Percentiles rank a stretch among this genome's conserved stretches.
Conservation (phyloP, 1,140 invertebrate species). For the Cephus cinctus region DNA sequence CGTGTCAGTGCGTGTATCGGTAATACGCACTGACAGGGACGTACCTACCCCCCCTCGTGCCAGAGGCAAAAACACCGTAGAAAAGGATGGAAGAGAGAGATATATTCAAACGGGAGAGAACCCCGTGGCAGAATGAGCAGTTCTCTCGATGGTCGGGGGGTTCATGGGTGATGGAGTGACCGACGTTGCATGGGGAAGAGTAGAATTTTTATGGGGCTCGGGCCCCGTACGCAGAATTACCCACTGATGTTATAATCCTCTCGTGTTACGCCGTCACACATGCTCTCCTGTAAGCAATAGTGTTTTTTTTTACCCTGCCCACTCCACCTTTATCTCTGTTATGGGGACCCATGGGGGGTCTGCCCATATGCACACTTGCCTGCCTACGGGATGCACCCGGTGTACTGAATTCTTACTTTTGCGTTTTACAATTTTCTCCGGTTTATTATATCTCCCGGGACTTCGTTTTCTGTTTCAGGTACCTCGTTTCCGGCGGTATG, state of each 20-base stretch:
- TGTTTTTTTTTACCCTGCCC: slow-evolving; percentile 29
- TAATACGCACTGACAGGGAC: slow-evolving; percentile 51
- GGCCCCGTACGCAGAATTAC: slow-evolving; percentile 35
- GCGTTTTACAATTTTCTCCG: too few relatives aligned
- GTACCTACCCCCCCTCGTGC: slow-evolving; percentile 35
- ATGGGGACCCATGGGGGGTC: too few relatives aligned
- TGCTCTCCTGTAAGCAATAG: slow-evolving; percentile 45
- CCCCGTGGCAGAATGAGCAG: slow-evolving; percentile 34
- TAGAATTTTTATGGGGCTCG: slow-evolving; percentile 18
- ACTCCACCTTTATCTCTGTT: too few relatives aligned
- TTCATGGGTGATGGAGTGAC: slow-evolving; percentile 7
- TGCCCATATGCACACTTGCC: slow-evolving; percentile 36
- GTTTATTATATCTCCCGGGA: too few relatives aligned
- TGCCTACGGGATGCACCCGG: too few relatives aligned
- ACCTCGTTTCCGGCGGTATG: slow-evolving; percentile 49
- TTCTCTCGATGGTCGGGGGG: too few relatives aligned
- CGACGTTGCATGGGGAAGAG: slow-evolving; percentile 7
- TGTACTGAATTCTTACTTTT: too few relatives aligned
- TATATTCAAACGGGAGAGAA: slow-evolving; percentile 1
- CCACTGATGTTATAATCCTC: slow-evolving; percentile 58
- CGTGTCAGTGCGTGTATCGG: slow-evolving; percentile 27
- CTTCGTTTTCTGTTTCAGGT: slow-evolving; percentile 42
- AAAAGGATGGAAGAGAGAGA: slow-evolving; percentile 3
- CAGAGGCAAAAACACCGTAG: slow-evolving; percentile 3
- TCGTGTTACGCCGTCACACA: slow-evolving; percentile 54